Conservation (phyloP, 2,888 invertebrate species). For the Mesodorylaimus sp. region DNA sequence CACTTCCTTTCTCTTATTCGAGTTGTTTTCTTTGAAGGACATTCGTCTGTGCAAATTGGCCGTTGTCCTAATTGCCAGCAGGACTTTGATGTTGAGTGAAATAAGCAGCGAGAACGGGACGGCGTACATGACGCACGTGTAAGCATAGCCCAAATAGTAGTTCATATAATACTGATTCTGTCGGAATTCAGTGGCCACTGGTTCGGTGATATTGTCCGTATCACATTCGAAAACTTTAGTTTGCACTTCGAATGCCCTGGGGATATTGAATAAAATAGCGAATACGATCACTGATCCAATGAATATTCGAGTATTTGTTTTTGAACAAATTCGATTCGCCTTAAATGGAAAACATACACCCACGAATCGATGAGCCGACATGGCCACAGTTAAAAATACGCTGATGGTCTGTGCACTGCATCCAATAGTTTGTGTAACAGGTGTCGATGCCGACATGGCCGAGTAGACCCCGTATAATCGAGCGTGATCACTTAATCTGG, state of each 20-base stretch:
- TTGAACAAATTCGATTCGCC: constrained; percentile 32
- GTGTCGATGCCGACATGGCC: constrained; percentile 11
- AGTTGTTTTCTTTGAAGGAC: background rate
- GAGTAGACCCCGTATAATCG: background rate
- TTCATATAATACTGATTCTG: constrained; percentile 21
- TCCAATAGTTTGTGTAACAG: constrained; percentile 17
- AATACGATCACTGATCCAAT: constrained; percentile 28
- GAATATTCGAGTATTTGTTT: constrained; percentile 29
- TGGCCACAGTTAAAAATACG: constrained; percentile 42
- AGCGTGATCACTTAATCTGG: background rate
- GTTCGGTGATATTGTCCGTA: constrained; percentile 8
- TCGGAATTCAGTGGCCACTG: constrained; percentile 19
- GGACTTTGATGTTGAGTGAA: constrained; percentile 30
- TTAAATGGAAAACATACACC: constrained; percentile 33
- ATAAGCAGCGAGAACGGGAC: constrained; percentile 29
- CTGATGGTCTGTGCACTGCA: constrained; percentile 15
- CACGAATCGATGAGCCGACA: constrained; percentile 59
- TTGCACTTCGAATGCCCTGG: constrained; percentile 32
- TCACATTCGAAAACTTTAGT: constrained; percentile 9
- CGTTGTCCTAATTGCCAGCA: constrained; percentile 26
- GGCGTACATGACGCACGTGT: constrained; percentile 30
- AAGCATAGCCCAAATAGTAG: constrained; percentile 28
- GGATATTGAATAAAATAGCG: constrained; percentile 32
- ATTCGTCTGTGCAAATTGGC: constrained; percentile 23
- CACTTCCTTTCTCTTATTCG: constrained; percentile 14